Conservation (phyloP, 2,113 vertebrate genomes). For the Actenoides lindsayi region DNA sequence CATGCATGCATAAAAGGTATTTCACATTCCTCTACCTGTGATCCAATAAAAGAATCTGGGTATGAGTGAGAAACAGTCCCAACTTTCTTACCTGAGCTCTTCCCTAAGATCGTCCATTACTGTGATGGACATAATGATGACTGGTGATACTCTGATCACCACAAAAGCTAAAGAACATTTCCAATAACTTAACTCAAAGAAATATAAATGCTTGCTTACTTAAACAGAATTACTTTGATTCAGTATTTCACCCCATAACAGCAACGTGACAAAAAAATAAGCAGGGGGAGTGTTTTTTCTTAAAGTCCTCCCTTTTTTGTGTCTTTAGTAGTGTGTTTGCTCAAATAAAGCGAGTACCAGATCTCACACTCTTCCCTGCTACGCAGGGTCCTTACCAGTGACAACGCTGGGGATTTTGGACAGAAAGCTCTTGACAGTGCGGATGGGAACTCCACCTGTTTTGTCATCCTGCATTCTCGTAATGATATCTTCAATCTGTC, state of each 20-base stretch:
- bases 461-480: constrained; percentile 95
- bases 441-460: constrained; percentile 90
- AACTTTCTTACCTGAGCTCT: not conserved
- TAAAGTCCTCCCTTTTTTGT: not conserved
- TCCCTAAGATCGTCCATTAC: not conserved
- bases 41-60: not conserved
- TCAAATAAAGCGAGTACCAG: not conserved
- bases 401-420: constrained; percentile 97
- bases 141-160: not conserved
- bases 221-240: not conserved
- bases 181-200: not conserved
- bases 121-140: not conserved
- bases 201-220: not conserved
- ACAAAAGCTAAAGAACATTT: not conserved
- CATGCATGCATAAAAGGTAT: not conserved
- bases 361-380: not conserved
- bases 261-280: not conserved
- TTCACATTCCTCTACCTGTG: not conserved
- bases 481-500: constrained; percentile 93
- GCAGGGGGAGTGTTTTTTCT: no score
- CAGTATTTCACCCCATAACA: not conserved
- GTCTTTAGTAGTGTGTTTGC: not conserved
- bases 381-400: constrained; percentile 78
- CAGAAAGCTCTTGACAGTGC: constrained; percentile 97
- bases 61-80: not conserved